Conservation (phyloP, 2,888 invertebrate genomes). For the Stenoptilia bipunctidactyla region DNA sequence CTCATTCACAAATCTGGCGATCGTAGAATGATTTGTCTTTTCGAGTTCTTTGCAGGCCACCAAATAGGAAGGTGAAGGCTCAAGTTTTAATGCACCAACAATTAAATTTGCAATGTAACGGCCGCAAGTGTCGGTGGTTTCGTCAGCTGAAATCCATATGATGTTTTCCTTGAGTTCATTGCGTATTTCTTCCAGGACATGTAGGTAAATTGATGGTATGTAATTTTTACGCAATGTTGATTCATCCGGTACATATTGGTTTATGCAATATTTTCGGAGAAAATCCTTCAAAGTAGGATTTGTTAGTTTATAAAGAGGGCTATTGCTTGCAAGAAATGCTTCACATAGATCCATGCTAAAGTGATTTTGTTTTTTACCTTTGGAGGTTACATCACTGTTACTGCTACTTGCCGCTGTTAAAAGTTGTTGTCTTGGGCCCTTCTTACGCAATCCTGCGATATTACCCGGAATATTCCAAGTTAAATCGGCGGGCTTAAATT, state of each 20-base stretch:
- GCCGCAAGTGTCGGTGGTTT: constrained; percentile 10
- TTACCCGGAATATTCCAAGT: too few species aligned
- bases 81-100: constrained; percentile 6
- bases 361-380: too few species aligned
- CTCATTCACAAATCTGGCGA: constrained; percentile 19
- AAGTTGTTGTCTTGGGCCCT: too few species aligned
- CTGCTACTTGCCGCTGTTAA: too few species aligned
- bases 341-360: constrained; percentile 2
- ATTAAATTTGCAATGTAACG: constrained; percentile 10
- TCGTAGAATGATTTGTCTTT: constrained; percentile 9
- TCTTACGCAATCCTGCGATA: too few species aligned
- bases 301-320: constrained; percentile 6
- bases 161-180: constrained; percentile 4
- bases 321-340: constrained; percentile 9
- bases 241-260: constrained; percentile 7
- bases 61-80: constrained; percentile 11
- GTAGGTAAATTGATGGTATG: constrained; percentile 7
- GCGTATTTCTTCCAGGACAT: constrained; percentile 6
- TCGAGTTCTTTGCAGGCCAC: constrained; percentile 9
- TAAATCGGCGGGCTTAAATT: too few species aligned
- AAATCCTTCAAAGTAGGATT: constrained; percentile 7
- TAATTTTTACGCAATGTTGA: constrained; percentile 10
- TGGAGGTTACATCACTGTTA: too few species aligned
- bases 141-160: constrained; percentile 12
- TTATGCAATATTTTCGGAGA: constrained; percentile 3